These are phyloP conservation scores for Piezodorus guildinii DNA, from an alignment of 1,140 invertebrate species.

Conservation along the genomic window DNA sequence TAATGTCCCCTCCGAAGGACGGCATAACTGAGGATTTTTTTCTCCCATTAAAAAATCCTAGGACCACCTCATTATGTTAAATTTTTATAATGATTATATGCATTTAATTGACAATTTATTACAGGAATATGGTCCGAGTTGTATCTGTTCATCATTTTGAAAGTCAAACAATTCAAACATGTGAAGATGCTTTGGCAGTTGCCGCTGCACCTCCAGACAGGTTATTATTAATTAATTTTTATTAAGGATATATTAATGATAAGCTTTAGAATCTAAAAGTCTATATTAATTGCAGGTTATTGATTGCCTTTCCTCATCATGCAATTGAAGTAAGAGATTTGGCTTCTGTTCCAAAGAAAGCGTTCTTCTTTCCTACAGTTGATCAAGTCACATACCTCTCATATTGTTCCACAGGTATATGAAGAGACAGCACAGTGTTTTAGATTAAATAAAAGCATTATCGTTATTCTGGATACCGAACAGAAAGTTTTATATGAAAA, in stretches of 20 bases:
- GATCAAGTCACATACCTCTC: slow-evolving; percentile 46
- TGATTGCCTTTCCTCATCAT: slow-evolving; percentile 46
- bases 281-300: slow-evolving; percentile 26
- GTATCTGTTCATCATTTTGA: slow-evolving; percentile 57
- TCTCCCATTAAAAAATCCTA: too few relatives aligned
- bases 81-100: not conserved
- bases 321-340: slow-evolving; percentile 50
- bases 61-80: too few relatives aligned
- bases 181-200: slow-evolving; percentile 50
- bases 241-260: not conserved
- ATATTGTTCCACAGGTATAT: slow-evolving; percentile 43
- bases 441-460: not conserved
- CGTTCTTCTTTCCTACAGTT: slow-evolving; percentile 50
- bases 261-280: not conserved
- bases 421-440: not conserved
- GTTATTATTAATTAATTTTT: slow-evolving; percentile 15
- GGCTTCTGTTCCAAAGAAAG: slow-evolving; percentile 34
- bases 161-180: slow-evolving; percentile 48
- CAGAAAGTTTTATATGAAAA: not conserved
- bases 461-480: not conserved
- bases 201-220: slow-evolving; percentile 43
- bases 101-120: not conserved
- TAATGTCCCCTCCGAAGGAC: too few relatives aligned
- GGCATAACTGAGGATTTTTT: too few relatives aligned
- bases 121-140: slow-evolving; percentile 48